Evolutionary conservation across 2,888 invertebrate genomes (phyloP), one percentile per base, ranked within the genome.

Genomic region (Selenia dentaria): DNA sequence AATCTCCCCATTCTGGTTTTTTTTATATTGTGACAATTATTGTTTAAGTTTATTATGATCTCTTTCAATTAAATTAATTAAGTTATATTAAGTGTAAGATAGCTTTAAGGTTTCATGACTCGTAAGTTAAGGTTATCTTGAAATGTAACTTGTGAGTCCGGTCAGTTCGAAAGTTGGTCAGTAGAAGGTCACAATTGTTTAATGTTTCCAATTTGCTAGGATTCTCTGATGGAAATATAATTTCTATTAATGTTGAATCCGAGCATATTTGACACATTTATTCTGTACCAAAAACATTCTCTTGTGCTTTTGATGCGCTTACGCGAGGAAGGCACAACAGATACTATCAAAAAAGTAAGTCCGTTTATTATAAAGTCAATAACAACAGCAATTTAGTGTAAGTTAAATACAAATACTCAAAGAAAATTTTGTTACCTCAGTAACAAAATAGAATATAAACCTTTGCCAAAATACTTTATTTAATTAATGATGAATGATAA

Each of bases 11-110:
- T 45, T 49, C 53, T 54, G 63, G 77, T 79, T 79, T n/a, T n/a
- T 77, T 74, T 75, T 77, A 74, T 77, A 78, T 73, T 77, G 82
- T 83, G 84, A 84, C 84, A 80, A 79, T 79, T 83, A 46, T 81
- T 71, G 77, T 84, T 64, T 90, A 90, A 89, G 88, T 83, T 79
- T 82, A 83, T 86, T 86, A 89, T 90, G 90, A 90, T 90, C 90
- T 90, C 90, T 86, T 89, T 87, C 84, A 79, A 46, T 32, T 47
- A 47, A 48, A 73, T 73, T 84, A 79, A 77, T 79, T 86, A 79
- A 79, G 77, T 77, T 79, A 79, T 78, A 78, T 74, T 83, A 83
- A 71, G 66, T 64, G 68, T 78, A 79, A 66, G 46, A 52, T 68
- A 59, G 48, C 37, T 38, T 31, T 52, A 51, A 40, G 47, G 37